Evolutionary conservation across 30 jellyfish, hydroid and myxozoan genomes (phyloP).

Genomic region (Calvadosia cruxmelitensis): DNA sequence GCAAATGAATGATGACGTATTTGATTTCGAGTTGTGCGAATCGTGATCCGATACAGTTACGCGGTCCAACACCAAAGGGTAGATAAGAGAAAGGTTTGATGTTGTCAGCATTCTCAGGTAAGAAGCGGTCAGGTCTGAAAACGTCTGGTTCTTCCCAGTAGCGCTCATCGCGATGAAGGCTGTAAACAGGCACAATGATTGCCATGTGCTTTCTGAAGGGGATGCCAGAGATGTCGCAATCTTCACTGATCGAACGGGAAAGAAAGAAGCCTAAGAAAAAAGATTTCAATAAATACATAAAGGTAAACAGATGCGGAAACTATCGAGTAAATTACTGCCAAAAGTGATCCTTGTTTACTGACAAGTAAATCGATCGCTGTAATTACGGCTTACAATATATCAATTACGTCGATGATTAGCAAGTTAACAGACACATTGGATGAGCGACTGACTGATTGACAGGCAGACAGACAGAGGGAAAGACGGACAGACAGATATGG

Average conservation of each 20-base stretch:
- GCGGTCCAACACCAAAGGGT: constrained; percentile 30
- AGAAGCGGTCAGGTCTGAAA: constrained; percentile 26
- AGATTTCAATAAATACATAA: no score
- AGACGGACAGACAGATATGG: no score
- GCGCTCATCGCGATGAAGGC: constrained; percentile 52
- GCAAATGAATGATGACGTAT: constrained; percentile 11
- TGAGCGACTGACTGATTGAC: no score
- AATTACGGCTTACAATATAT: no score
- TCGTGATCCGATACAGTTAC: constrained; percentile 26
- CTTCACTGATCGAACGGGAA: background rate
- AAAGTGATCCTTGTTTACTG: no score
- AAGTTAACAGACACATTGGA: no score
- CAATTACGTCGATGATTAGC: no score
- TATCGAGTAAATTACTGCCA: no score
- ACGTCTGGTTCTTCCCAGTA: constrained; percentile 35
- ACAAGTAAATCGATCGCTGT: no score
- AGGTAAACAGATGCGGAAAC: no score
- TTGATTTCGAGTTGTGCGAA: constrained; percentile 20
- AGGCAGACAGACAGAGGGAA: no score
- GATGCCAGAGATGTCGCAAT: constrained; percentile 8
- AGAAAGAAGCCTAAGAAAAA: constrained; percentile 6
- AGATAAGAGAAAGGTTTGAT: background rate
- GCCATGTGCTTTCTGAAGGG: background rate
- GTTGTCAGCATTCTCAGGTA: background rate
- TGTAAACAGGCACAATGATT: constrained; percentile 17